Evolutionary conservation across 2,888 invertebrate species (phyloP), one percentile per base, ranked within the genome.

Genomic region (Parnassius orleans): DNA sequence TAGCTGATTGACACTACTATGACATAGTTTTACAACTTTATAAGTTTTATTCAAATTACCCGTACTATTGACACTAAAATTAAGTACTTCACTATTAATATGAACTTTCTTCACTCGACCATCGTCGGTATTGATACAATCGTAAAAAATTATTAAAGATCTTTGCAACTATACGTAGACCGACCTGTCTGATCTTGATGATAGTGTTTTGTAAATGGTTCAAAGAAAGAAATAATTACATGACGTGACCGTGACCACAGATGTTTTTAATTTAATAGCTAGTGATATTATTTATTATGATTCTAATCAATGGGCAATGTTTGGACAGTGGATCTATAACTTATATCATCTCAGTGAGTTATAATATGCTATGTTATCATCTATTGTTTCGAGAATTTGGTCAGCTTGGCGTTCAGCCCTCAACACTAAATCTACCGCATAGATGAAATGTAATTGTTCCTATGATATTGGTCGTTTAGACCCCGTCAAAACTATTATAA

Each of bases 301-400:
- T 72, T 78, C 79, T 83, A 81, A 79, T 87, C 83, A 87, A 87
- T 87, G 79, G 76, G 52, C 52, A 33, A 33, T 87, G 83, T 90
- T 89, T 84, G 83, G 76, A 77, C 69, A 78, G 75, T 69, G 76
- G 72, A 68, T 72, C 72, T 71, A 81, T 81, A 78, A 80, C 81
- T 84, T 72, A 86, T 79, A 84, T 84, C 81, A 87, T 81, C 78
- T 65, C 71, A 53, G 59, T 63, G 67, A 76, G 77, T 75, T 78
- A 76, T 84, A 74, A 76, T 84, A 74, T 72, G 77, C 75, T 77
- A 76, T 85, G 75, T 75, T 79, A 71, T 78, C 69, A 78, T 81
- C 81, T 79, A 84, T 88, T 87, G 88, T 87, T 82, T 71, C 66
- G 65, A 61, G 71, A 69, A 69, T 75, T 75, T 64, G 76, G 70